Base-by-base conservation (phyloP, 2,113 vertebrate species). In the Oncorhynchus mykiss region DNA sequence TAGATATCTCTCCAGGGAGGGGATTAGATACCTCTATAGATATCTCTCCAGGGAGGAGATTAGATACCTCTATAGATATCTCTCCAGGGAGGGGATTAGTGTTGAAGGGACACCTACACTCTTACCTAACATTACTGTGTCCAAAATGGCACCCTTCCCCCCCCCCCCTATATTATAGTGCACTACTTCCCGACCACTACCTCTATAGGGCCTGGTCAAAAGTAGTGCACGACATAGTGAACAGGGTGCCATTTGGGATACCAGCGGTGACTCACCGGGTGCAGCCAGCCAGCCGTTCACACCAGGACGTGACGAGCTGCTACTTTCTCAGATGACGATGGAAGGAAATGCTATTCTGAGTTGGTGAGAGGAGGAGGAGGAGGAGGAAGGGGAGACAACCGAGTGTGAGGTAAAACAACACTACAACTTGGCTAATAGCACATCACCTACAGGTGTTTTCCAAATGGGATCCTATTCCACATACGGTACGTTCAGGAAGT, bases 321-420 rank as follows among this genome's bases (percentile, higher is more conserved):
- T 98, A 98, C 95, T 97, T 97, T 95, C 95, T 95, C 86, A 96
- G 97, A 90, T 97, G 97, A 90, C 97, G 97, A 91, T 98, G 96
- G 92, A 97, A 98, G 90, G 96, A 95, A 96, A 97, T 96, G 96
- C 97, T 98, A 97, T 98, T 98, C 97, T 98, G 95, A 95, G 93
- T 91, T 93, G 90, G 90, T 92, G 90, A 90, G 93, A 91, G 24
- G 25, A 60, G 83, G 39, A 8, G 12, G 27, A 29, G 16, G 5
- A 1, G 39, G 93, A 94, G 91, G 94, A 89, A 24, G 94, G 91
- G 92, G 85, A 90, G 93, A 91, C 92, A 91, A 92, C 54, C 69
- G 60, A 71, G 74, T 49, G 60, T 27, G 59, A 88, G 94, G 87
- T 34, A 75, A 45, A 67, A 77, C 49, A 64, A 24, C 16, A 65